Conservation (phyloP, 2,888 invertebrate genomes). For the Thereva unica region DNA sequence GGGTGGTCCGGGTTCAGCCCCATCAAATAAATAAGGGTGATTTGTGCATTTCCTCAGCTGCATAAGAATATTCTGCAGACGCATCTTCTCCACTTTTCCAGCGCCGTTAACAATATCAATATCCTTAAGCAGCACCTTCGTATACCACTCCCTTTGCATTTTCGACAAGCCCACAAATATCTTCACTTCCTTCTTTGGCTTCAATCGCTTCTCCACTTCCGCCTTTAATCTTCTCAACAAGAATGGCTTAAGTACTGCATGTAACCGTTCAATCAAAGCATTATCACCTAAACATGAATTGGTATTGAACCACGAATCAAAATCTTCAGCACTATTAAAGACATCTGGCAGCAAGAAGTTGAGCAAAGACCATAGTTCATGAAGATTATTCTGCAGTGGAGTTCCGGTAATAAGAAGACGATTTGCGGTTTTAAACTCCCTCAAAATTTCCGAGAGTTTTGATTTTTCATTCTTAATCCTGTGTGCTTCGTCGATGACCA, state of each 20-base stretch:
- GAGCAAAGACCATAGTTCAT: constrained; percentile 95
- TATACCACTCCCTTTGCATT: constrained; percentile 99
- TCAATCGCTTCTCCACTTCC: constrained; percentile 94
- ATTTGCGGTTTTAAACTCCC: constrained; percentile 96
- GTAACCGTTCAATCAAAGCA: constrained; percentile 86
- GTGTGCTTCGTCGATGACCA: constrained; percentile 99
- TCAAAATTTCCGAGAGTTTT: constrained; percentile 92
- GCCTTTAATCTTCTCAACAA: constrained; percentile 91
- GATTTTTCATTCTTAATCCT: constrained; percentile 99
- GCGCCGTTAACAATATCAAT: constrained; percentile 98
- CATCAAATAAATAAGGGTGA: constrained; percentile 98
- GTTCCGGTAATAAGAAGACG: constrained; percentile 94
- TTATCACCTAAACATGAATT: constrained; percentile 92
- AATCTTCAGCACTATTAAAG: constrained; percentile 96
- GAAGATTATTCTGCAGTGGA: constrained; percentile 97
- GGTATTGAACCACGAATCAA: constrained; percentile 98
- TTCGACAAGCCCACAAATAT: constrained; percentile 96
- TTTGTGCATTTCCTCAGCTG: constrained; percentile 97
- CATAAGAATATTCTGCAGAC: constrained; percentile 98
- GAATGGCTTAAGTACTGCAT: constrained; percentile 93
- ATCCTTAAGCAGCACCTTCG: constrained; percentile 97
- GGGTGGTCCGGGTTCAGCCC: constrained; percentile 97
- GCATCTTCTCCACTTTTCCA: constrained; percentile 95
- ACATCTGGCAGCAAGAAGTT: constrained; percentile 98
- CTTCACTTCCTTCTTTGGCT: constrained; percentile 97